Evolutionary conservation across 2,888 invertebrate genomes (phyloP), one percentile per base, ranked within the genome.

Genomic region (Torymus aiolomorphi): DNA sequence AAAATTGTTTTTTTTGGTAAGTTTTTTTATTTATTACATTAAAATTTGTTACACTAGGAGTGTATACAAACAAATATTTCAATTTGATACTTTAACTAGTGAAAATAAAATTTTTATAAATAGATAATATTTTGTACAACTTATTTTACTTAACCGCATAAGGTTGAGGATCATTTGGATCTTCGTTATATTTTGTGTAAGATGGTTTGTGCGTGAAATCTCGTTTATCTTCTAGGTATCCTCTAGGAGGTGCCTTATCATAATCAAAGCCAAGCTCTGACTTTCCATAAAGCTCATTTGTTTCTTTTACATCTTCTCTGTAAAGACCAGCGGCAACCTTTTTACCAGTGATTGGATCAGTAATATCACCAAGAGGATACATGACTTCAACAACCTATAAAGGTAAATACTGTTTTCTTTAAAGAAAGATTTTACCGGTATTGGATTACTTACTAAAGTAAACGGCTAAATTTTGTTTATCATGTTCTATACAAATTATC

Each of bases 311-410:
- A 78, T 95, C 93, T 80, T 96, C 95, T 86, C 97, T 94, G 87
- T 95, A 97, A 86, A 92, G 92, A 81, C 93, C 93, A 71, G 92
- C 94, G 0, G 95, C 94, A 59, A 95, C 94, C 90, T 95, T 95
- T 88, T 96, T 96, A 16, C 95, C 95, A 62, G 95, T 95, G 31
- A 97, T 91, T 1, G 97, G 97, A 90, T 97, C 96, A n/a, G 94
- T 95, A 71, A 96, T 91, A 90, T 97, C 96, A 84, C 97, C 97
- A 84, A 95, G 91, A 1, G 95, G 95, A 90, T 95, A 96, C 16
- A 97, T 93, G 5, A 97, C 93, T 88, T 96, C 94, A 86, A 95
- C 92, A 0, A 97, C 86, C 90, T 90, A 65, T 13, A 74, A 63
- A 59, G 42, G 42, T 42, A 42, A 42, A 42, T 8, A 42, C 42